These are phyloP conservation scores for Dascillus cervinus DNA, from an alignment of 2,888 invertebrate species.

Conservation along the genomic window DNA sequence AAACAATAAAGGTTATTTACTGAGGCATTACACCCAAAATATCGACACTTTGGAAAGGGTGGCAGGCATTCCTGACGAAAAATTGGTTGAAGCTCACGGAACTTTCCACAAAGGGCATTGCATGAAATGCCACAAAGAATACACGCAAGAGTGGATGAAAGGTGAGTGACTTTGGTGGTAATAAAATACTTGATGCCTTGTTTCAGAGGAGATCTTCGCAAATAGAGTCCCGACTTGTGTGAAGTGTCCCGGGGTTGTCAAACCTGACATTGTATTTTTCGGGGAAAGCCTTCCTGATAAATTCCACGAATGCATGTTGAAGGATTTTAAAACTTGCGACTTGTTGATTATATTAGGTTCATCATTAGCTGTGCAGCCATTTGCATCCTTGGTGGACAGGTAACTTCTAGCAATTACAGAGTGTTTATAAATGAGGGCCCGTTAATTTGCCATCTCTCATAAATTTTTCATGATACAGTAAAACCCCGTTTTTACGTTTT, in stretches of 20 bases:
- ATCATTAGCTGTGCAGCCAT: constrained; percentile 89
- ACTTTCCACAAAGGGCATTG: constrained; percentile 87
- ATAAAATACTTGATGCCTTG: constrained; percentile 1
- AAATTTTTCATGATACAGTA: too few relatives aligned
- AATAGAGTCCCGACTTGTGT: constrained; percentile 77
- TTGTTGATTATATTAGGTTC: constrained; percentile 92
- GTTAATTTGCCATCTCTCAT: too few relatives aligned
- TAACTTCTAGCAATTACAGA: too few relatives aligned
- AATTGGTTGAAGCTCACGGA: constrained; percentile 91
- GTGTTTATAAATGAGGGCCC: too few relatives aligned
- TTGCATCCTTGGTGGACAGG: constrained; percentile 81
- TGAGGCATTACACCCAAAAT: constrained; percentile 82
- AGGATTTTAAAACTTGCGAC: constrained; percentile 81
- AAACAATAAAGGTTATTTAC: constrained; percentile 68
- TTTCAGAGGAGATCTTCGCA: constrained; percentile 62
- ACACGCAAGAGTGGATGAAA: constrained; percentile 79
- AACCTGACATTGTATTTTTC: constrained; percentile 95
- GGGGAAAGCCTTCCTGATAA: constrained; percentile 80
- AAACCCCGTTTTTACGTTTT: too few relatives aligned
- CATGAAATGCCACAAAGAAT: constrained; percentile 63
- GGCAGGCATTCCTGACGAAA: constrained; percentile 75
- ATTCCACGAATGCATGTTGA: constrained; percentile 60
- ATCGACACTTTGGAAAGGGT: constrained; percentile 88
- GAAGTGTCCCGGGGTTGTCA: constrained; percentile 64
- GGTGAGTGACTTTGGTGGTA: constrained; percentile 41